phyloP scores from a whole-genome alignment of 2,888 invertebrate species.

The Malacosoma neustria region DNA sequence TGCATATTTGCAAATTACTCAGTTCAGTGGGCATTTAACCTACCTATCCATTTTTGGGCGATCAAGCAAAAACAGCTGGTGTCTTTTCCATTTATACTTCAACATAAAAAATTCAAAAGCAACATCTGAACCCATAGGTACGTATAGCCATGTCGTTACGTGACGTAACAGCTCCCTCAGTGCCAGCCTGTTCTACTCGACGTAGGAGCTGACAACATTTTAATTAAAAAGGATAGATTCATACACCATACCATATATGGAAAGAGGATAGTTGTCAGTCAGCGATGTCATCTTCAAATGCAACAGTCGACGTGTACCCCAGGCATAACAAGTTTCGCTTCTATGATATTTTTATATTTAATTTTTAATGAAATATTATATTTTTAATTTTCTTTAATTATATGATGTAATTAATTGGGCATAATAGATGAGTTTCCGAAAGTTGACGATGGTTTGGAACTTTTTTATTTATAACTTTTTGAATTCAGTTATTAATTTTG shows the following conservation, averaged over 20 bases:
- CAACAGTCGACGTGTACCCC: constrained; percentile 51
- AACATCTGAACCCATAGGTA: constrained; percentile 43
- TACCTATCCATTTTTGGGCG: constrained; percentile 14
- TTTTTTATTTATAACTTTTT: too few species aligned
- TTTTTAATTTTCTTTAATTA: constrained; percentile 3
- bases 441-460: too few species aligned
- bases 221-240: constrained; percentile 48
- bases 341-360: constrained; percentile 6
- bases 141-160: constrained; percentile 33
- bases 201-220: constrained; percentile 41
- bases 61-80: constrained; percentile 12
- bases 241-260: constrained; percentile 51
- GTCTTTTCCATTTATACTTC: constrained; percentile 24
- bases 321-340: constrained; percentile 42
- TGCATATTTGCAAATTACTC: neutral
- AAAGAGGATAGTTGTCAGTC: constrained; percentile 59
- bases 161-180: constrained; percentile 57
- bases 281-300: constrained; percentile 58
- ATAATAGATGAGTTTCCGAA: too few species aligned
- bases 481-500: too few species aligned
- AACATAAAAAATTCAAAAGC: constrained; percentile 34
- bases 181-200: constrained; percentile 44
- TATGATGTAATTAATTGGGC: neutral
- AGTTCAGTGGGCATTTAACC: constrained; percentile 3
- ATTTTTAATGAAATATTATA: too few species aligned